Base-by-base conservation (phyloP, 1,140 invertebrate species). In the Neodiprion pinetum region DNA sequence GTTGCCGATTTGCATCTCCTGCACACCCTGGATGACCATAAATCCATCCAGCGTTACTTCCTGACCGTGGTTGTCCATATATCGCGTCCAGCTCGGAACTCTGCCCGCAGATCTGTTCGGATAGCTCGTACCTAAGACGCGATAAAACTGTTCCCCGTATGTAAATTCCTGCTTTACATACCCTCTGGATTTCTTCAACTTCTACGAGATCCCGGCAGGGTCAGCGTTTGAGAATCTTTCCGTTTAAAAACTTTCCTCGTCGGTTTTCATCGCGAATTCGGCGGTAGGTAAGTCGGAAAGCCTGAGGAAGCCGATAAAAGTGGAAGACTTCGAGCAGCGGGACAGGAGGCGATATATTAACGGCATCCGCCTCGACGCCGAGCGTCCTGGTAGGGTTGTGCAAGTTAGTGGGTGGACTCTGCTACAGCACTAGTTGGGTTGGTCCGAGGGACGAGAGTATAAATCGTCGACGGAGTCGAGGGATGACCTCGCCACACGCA, bases 401-500 rank as follows among this genome's bases (percentile, higher is more conserved):
- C 83, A 80, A 80, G 79, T 84, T 86, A 87, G 85, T 86, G 86
- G 85, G 82, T 84, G 85, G 86, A 87, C 87, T 61, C n/a, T 17
- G 53, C 53, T 61, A 61, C n/a, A 61, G 53, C 11, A 3, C 53
- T 87, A 87, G 86, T 87, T 87, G 84, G 84, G 81, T 86, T 81
- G 81, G 81, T 77, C 76, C 81, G 86, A 84, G 86, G 87, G 87
- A 86, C 84, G 84, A 80, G 82, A 80, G 81, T 82, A 88, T 88
- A 88, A 87, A 88, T 88, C 85, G 81, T 87, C 84, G 72, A 75
- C 76, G 77, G 73, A 81, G 79, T 83, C 85, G 86, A 88, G 87
- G 86, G 87, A 88, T 88, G 85, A 87, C 84, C 83, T 72, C 69
- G 76, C 71, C 80, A 85, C 87, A 88, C 85, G 85, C 85, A 74